These are phyloP conservation scores for Poecilia picta DNA, from an alignment of 2,797 vertebrate species.

Conservation along the genomic window DNA sequence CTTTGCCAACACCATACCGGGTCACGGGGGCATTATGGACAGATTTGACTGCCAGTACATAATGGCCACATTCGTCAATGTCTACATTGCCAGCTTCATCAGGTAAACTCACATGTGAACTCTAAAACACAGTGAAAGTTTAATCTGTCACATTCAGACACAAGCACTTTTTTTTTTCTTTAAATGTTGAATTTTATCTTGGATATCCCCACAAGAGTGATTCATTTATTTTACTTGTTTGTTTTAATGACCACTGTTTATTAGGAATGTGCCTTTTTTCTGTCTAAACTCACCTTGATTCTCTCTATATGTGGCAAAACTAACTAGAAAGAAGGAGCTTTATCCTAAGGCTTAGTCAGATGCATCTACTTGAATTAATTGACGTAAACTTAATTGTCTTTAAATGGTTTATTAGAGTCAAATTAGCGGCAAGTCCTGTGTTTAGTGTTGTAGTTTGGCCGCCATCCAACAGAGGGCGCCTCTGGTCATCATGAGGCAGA, in stretches of 20 bases:
- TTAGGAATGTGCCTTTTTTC: neutral
- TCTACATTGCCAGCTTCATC: conserved; percentile 99
- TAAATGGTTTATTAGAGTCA: too few relatives aligned
- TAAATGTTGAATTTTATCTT: neutral
- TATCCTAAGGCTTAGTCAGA: neutral
- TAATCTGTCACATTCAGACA: neutral
- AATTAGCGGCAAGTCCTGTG: too few relatives aligned
- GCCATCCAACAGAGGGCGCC: too few relatives aligned
- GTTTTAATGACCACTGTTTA: neutral
- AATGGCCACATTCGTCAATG: conserved; percentile 98
- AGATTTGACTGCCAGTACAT: conserved; percentile 99
- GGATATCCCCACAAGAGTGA: neutral
- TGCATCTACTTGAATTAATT: neutral
- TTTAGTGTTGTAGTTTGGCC: too few relatives aligned
- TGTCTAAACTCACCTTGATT: neutral
- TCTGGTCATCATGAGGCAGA: too few relatives aligned
- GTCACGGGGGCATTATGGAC: conserved; percentile 98
- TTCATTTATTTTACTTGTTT: neutral
- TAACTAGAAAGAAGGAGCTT: neutral
- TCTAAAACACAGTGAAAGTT: neutral
- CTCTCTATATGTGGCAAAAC: neutral
- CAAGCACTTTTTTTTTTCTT: neutral
- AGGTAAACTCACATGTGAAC: conserved; percentile 79
- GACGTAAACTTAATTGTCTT: too few relatives aligned
- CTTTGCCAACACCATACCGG: conserved; percentile 98